phyloP scores from a whole-genome alignment of 53 echinoderm and acorn worm species.

The Crossaster papposus region DNA sequence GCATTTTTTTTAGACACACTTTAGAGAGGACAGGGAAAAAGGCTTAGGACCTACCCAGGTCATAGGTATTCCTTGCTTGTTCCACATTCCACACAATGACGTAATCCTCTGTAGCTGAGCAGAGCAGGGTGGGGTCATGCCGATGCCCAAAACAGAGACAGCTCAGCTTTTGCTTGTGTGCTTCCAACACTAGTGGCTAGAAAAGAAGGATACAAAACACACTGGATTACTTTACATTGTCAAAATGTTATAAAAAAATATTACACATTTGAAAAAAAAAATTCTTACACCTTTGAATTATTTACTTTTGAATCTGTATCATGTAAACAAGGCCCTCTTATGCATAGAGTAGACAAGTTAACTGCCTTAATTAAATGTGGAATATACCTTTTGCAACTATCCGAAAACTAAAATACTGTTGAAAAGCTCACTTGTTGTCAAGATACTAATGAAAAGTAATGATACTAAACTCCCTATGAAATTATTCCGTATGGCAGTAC shows the following conservation, averaged over 20 bases:
- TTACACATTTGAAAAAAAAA: not conserved
- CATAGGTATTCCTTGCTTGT: constrained; percentile 75
- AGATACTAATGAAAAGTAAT: too few relatives aligned
- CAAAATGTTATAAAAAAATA: not conserved
- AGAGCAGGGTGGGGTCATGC: constrained; percentile 78
- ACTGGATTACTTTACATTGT: not conserved
- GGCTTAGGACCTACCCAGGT: constrained; percentile 56
- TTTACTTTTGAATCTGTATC: too few relatives aligned
- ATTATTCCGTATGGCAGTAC: too few relatives aligned
- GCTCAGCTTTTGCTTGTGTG: constrained; percentile 73
- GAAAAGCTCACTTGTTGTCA: too few relatives aligned
- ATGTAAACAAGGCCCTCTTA: too few relatives aligned
- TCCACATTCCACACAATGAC: constrained; percentile 95
- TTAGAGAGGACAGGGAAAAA: not conserved
- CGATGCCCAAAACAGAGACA: constrained; percentile 78
- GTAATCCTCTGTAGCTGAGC: constrained; percentile 86
- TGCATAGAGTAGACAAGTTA: too few relatives aligned
- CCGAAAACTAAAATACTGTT: too few relatives aligned
- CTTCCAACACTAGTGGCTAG: constrained; percentile 88
- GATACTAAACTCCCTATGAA: too few relatives aligned
- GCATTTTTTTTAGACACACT: too few relatives aligned
- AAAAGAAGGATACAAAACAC: not conserved
- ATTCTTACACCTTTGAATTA: too few relatives aligned
- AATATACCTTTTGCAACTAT: too few relatives aligned
- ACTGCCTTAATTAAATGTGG: too few relatives aligned